Base-by-base conservation (phyloP, 2,888 invertebrate species). In the Andrena flavipes region DNA sequence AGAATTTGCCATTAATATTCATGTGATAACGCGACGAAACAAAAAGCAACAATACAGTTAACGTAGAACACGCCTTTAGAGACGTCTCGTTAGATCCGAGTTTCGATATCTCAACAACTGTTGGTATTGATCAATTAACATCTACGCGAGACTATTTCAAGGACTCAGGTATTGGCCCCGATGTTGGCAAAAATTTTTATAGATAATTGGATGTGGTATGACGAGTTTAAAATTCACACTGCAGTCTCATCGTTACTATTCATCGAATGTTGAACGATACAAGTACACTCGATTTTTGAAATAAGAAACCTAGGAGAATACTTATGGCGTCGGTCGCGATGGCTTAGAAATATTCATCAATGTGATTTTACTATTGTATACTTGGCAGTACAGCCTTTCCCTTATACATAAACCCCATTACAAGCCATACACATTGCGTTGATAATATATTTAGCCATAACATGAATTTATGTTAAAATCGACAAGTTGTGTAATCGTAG, bases 351-450 rank as follows among this genome's bases (percentile, higher is more conserved):
- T 72, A 68, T 42, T 62, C 33, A 67, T 76, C 42, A 82, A 77
- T 87, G 80, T 88, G 84, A 88, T 88, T 76, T 83, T 85, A 75
- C 74, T 75, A 84, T 63, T 78, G 62, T 72, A 71, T 84, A 87
- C 56, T 71, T 67, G 79, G 76, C 82, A 78, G 71, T 26, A 76
- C 54, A 73, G 84, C 77, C 79, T 78, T 49, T 75, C 82, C 84
- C 71, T 82, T 87, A 87, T 87, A 88, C 74, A 88, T 88, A 88
- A 87, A 88, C 74, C 85, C 86, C 82, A 49, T 74, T 69, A 74
- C 51, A 79, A 88, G 87, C 86, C 88, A 89, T 89, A 77, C 63
- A 64, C 51, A 71, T 54, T 68, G 70, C 64, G 59, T 88, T 84
- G 64, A 79, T 80, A 65, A 82, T 75, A 79, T 49, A 79, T 49